These are phyloP conservation scores for Eilema caniola DNA, from an alignment of 2,888 invertebrate genomes.

Conservation along the genomic window DNA sequence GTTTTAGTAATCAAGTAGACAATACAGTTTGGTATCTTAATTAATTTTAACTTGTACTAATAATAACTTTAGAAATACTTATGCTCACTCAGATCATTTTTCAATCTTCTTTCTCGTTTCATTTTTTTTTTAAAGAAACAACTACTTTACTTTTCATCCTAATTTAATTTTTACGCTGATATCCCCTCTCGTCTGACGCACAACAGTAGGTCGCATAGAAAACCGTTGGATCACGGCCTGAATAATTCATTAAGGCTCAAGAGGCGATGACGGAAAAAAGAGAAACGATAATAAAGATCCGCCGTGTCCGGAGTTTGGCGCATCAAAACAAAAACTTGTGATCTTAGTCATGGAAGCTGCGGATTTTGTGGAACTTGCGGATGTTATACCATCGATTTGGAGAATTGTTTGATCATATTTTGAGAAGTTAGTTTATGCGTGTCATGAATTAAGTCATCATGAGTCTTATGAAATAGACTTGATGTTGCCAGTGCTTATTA, in stretches of 20 bases:
- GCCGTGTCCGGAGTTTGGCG: slow-evolving; percentile 39
- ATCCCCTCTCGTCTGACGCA: slow-evolving; percentile 16
- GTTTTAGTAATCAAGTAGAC: too few species aligned
- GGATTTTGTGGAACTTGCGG: slow-evolving; percentile 9
- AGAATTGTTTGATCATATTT: slow-evolving; percentile 1
- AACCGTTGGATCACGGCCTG: slow-evolving; percentile 64
- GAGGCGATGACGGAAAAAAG: slow-evolving; percentile 57
- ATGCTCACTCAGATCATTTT: too few species aligned
- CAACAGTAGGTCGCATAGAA: slow-evolving; percentile 58
- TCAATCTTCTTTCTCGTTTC: too few species aligned
- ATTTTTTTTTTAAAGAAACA: background rate
- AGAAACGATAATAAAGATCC: slow-evolving; percentile 59
- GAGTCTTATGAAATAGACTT: too few species aligned
- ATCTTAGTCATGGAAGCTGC: slow-evolving; percentile 18
- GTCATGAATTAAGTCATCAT: background rate
- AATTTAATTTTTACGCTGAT: background rate
- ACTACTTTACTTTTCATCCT: background rate
- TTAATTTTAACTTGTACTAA: too few species aligned
- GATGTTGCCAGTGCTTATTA: too few species aligned
- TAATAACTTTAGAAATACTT: too few species aligned
- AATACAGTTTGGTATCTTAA: too few species aligned
- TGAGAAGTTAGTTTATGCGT: background rate
- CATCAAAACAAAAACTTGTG: slow-evolving; percentile 44
- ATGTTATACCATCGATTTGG: slow-evolving; percentile 6
- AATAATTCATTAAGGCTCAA: slow-evolving; percentile 71